Evolutionary conservation across 2,888 invertebrate genomes (phyloP).

Genomic region (Andrena haemorrhoa): DNA sequence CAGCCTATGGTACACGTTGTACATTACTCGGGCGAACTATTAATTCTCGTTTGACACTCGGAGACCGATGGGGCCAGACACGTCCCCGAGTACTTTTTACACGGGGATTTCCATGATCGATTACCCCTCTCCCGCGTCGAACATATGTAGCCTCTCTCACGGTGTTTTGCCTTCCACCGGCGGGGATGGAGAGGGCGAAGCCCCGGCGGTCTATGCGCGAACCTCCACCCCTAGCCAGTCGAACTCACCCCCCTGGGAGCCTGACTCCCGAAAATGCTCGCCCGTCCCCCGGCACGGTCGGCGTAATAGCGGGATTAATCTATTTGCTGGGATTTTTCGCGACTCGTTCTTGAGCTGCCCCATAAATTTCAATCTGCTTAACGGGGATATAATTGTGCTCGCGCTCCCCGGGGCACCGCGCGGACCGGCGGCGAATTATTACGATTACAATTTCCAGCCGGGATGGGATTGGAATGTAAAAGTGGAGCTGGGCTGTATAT

Average conservation of each 20-base stretch:
- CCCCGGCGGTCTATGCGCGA: too few relatives aligned
- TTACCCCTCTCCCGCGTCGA: constrained; percentile 58
- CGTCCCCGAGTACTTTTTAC: constrained; percentile 65
- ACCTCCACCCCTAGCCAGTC: too few relatives aligned
- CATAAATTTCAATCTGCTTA: constrained; percentile 15
- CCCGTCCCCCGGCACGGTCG: too few relatives aligned
- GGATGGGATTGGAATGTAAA: constrained; percentile 60
- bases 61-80: constrained; percentile 68
- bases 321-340: neutral
- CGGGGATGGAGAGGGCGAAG: neutral
- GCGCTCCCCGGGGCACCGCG: constrained; percentile 30
- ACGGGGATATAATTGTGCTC: constrained; percentile 39
- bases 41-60: constrained; percentile 73
- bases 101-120: constrained; percentile 69
- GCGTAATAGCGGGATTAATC: too few relatives aligned
- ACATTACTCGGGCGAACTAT: constrained; percentile 68
- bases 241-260: too few relatives aligned
- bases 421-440: constrained; percentile 50
- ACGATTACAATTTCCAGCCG: constrained; percentile 59
- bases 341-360: neutral
- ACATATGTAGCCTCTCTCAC: constrained; percentile 66
- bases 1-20: constrained; percentile 64
- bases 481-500: constrained; percentile 53
- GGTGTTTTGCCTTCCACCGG: constrained; percentile 57
- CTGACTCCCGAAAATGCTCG: too few relatives aligned